Percentiles rank a stretch among this genome's conserved stretches.
Evolutionary conservation across 2,113 vertebrate species (phyloP).

Genomic region (Protomyctophum bolini): DNA sequence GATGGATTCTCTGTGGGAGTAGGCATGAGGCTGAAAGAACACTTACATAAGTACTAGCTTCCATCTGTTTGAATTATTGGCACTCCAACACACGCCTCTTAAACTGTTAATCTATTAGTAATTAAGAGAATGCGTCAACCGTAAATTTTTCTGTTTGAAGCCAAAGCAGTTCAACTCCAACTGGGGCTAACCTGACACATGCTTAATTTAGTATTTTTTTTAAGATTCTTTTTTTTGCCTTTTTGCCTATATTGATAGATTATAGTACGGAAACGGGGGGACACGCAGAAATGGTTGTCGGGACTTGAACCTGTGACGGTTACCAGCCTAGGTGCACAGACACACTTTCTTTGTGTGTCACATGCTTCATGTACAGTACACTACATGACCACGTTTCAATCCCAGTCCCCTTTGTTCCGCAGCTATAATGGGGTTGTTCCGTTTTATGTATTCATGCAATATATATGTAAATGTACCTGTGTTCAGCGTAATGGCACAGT

Average conservation of each 20-base stretch:
- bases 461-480: background rate
- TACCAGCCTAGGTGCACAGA: too few relatives aligned
- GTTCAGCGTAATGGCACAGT: background rate
- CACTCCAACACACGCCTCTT: slow-evolving; percentile 32
- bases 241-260: too few relatives aligned
- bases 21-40: slow-evolving; percentile 48
- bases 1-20: slow-evolving; percentile 53
- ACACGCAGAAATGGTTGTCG: too few relatives aligned
- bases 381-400: background rate
- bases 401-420: background rate
- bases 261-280: too few relatives aligned
- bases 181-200: background rate
- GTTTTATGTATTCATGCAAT: background rate
- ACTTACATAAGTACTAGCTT: slow-evolving; percentile 54
- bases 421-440: background rate
- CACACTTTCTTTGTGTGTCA: slow-evolving; percentile 1
- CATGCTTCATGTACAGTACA: background rate
- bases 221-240: too few relatives aligned
- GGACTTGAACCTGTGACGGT: too few relatives aligned
- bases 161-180: slow-evolving; percentile 2
- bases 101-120: slow-evolving; percentile 47
- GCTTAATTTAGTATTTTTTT: too few relatives aligned
- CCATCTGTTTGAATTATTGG: slow-evolving; percentile 62
- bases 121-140: slow-evolving; percentile 50
- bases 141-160: slow-evolving; percentile 9